A percentile compares a stretch with the other conserved stretches of the same genome.
phyloP scores from a whole-genome alignment of 2,888 invertebrate species.

The Hermodice carunculata region DNA sequence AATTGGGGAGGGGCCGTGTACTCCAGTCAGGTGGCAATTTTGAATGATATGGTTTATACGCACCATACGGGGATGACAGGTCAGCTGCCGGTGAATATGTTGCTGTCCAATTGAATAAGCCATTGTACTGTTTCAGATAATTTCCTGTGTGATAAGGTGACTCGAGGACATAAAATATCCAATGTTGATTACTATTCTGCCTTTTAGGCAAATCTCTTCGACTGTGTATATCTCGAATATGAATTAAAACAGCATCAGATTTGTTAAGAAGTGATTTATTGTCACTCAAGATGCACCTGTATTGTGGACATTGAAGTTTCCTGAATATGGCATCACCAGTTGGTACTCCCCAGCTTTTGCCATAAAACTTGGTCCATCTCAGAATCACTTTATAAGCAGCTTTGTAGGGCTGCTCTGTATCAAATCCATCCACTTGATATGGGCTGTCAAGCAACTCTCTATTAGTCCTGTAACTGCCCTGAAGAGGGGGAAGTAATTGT shows the following conservation, averaged over 20 bases:
- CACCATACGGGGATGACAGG: constrained; percentile 20
- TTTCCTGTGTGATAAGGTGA: constrained; percentile 91
- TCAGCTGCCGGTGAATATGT: constrained; percentile 15
- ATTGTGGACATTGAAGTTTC: constrained; percentile 7
- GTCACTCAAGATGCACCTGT: constrained; percentile 6
- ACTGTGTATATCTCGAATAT: constrained; percentile 17
- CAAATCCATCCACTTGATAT: no score
- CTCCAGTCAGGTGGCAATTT: neutral
- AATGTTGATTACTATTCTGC: constrained; percentile 74
- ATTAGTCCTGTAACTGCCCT: no score
- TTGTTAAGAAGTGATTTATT: neutral
- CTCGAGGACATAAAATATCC: constrained; percentile 94
- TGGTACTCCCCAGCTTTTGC: constrained; percentile 12
- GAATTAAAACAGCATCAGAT: constrained; percentile 16
- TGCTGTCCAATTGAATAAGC: constrained; percentile 18
- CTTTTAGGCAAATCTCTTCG: constrained; percentile 12
- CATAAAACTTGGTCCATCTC: constrained; percentile 19
- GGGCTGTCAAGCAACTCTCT: no score
- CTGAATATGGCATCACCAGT: constrained; percentile 2
- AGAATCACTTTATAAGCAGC: constrained; percentile 22
- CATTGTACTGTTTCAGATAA: constrained; percentile 18
- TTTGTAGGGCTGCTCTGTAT: no score
- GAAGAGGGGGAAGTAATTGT: no score
- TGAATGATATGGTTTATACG: neutral
- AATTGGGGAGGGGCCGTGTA: neutral